Evolutionary conservation across 2,113 vertebrate genomes (phyloP).

Genomic region (Trochalopteron elliotii): DNA sequence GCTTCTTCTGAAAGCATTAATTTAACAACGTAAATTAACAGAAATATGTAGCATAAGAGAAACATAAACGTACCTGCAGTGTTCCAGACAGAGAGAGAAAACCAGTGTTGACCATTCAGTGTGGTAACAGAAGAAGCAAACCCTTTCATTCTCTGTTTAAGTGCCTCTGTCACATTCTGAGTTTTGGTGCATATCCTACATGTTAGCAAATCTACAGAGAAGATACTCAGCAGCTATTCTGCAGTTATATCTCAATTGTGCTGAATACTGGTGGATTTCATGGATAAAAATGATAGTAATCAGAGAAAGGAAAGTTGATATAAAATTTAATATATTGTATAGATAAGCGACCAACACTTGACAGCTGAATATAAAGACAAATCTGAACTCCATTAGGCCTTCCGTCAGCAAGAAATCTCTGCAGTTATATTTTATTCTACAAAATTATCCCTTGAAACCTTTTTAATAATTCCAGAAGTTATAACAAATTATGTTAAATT

Average conservation of each 20-base stretch:
- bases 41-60: background rate
- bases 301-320: background rate
- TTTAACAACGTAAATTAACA: background rate
- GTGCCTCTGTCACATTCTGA: background rate
- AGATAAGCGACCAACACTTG: background rate
- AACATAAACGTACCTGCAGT: background rate
- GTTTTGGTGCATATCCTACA: background rate
- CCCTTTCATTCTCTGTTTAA: background rate
- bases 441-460: slow-evolving; percentile 9
- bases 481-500: slow-evolving; percentile 28
- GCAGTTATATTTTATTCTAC: background rate
- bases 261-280: background rate
- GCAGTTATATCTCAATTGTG: background rate
- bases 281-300: background rate
- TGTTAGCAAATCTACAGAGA: background rate
- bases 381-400: background rate
- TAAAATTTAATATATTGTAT: background rate
- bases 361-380: slow-evolving; percentile 6
- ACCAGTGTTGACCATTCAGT: background rate
- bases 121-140: background rate
- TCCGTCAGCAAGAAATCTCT: background rate
- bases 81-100: background rate
- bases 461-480: slow-evolving; percentile 28
- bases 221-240: background rate
- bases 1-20: background rate